Conservation (phyloP, 2,888 invertebrate species). For the Morpho achilles region DNA sequence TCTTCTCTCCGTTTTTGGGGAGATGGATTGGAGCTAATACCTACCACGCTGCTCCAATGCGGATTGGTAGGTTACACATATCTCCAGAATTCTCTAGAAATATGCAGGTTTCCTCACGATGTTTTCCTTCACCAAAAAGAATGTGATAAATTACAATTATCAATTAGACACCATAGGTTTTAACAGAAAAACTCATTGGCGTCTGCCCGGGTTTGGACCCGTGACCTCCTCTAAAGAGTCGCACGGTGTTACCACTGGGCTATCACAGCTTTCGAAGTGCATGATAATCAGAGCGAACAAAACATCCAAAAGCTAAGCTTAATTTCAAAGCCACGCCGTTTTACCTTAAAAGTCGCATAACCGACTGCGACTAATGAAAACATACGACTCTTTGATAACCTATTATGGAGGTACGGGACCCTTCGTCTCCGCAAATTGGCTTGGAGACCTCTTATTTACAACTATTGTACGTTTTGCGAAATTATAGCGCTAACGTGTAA, state of each 20-base stretch:
- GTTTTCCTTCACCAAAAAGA: too few species aligned
- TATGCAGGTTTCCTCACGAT: too few species aligned
- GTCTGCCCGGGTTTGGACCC: too few species aligned
- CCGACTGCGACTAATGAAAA: conserved; percentile 60
- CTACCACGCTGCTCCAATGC: too few species aligned
- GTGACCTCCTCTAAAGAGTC: too few species aligned
- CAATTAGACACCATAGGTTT: too few species aligned
- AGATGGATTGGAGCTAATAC: too few species aligned
- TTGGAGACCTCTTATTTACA: conserved; percentile 48
- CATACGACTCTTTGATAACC: conserved; percentile 73
- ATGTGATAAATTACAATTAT: too few species aligned
- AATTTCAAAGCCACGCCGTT: conserved; percentile 33
- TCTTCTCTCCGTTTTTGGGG: too few species aligned
- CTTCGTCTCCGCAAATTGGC: conserved; percentile 55
- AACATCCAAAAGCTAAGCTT: conserved; percentile 31
- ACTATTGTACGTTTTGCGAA: conserved; percentile 41
- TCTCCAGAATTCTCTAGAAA: too few species aligned
- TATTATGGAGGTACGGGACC: conserved; percentile 58
- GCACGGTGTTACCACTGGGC: too few species aligned
- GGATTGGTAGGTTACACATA: background rate
- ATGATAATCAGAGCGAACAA: conserved; percentile 22
- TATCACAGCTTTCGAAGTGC: background rate
- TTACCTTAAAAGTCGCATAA: conserved; percentile 44
- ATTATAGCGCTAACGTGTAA: background rate
- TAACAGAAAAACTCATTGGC: too few species aligned